Base-by-base conservation (phyloP, 2,797 vertebrate genomes). In the Acestrorhynchus altus region DNA sequence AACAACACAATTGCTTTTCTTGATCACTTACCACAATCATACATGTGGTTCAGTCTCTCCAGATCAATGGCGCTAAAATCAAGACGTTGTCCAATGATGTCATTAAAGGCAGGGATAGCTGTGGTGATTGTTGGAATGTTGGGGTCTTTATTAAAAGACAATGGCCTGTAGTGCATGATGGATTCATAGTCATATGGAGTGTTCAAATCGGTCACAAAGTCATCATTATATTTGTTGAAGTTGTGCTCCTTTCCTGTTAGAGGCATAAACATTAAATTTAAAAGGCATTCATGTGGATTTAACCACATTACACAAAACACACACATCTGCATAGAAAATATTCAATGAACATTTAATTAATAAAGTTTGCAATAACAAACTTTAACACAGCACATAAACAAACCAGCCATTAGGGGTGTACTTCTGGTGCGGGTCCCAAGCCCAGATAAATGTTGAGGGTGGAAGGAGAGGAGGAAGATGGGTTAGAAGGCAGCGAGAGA, bases 181-280 rank as follows among this genome's bases (percentile, higher is more conserved):
- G 96, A 98, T 83, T 97, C 95, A 0, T 98, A 98, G 81, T 98
- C 96, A 10, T 98, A 98, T 0, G 96, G 90, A 0, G 95, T 96
- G 89, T 97, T 97, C 85, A 96, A 89, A 74, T 97, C 95, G 0
- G 93, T 95, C 88, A 96, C 92, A 73, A 74, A 76, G 64, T 65
- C 78, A 20, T 97, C 96, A 4, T 93, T 44, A 0, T 95, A 96
- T 61, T 92, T 95, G 0, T 84, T 31, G 79, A 98, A 98, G 78
- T 96, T 97, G 85, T 97, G 92, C 18, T 88, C 78, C 49, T 0
- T 89, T 42, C 81, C 96, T 98, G 31, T 47, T 66, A 26, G 47
- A 71, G 31, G 26, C n/a, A 49, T 42, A 20, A n/a, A 54, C 24
- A 68, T 6, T 68, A 49, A 24, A 74, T 10, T 5, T 1, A 72